Conservation (phyloP, 2,113 vertebrate genomes). For the Myotis lucifugus region DNA sequence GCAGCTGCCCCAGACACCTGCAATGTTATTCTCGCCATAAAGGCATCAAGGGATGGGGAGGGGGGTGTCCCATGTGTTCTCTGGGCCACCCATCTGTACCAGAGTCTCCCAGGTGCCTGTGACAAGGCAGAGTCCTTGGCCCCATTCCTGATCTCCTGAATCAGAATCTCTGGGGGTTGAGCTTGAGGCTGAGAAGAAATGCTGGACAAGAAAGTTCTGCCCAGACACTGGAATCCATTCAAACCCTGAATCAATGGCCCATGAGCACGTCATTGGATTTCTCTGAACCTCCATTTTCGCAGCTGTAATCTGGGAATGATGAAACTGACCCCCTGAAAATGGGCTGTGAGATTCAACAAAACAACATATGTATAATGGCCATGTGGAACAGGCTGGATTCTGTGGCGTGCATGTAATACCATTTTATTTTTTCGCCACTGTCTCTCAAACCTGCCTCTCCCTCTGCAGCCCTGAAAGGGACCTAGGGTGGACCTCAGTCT, state of each 20-base stretch:
- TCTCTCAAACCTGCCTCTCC: not conserved
- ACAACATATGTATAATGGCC: accelerated
- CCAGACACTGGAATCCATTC: not conserved
- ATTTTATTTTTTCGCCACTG: not conserved
- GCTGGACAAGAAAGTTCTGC: not conserved
- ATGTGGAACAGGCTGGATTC: not conserved
- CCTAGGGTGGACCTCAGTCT: not conserved
- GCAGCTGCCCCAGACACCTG: not conserved
- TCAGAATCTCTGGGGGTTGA: not conserved
- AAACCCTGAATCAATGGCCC: not conserved
- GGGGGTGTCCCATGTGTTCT: not conserved
- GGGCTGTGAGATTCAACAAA: no score
- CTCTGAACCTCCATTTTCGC: not conserved
- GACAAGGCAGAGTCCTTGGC: not conserved
- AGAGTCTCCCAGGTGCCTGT: not conserved
- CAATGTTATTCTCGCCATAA: not conserved
- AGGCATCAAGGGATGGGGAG: not conserved
- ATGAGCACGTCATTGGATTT: not conserved
- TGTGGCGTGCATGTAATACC: accelerated
- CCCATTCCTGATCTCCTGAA: not conserved
- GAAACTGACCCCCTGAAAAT: not conserved
- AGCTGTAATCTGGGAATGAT: not conserved
- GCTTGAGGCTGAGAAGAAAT: not conserved
- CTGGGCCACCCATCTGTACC: not conserved
- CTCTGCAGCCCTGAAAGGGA: not conserved